Evolutionary conservation across 2,888 invertebrate species (phyloP), one percentile per base, ranked within the genome.

Genomic region (Drosophila crucigera): DNA sequence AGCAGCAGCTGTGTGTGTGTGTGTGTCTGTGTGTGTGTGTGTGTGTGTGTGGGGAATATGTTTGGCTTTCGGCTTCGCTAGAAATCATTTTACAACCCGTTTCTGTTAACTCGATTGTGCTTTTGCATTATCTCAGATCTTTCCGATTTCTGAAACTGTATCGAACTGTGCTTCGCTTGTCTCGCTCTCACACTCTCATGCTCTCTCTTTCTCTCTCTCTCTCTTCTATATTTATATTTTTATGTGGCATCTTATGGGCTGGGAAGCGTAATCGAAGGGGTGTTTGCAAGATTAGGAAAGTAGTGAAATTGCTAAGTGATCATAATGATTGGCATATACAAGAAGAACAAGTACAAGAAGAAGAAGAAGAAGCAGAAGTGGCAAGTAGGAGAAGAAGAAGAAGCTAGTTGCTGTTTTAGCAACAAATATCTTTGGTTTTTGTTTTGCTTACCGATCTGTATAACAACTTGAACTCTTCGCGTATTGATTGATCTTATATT

Each of bases 121-220:
- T 76, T 74, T 71, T 35, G 63, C 83, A 84, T 79, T 90, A 84
- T 84, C 84, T 75, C 4, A 59, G 72, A 90, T 85, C 85, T 84
- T 58, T 68, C 37, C 62, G 75, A 76, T 82, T 84, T 74, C 53
- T 68, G 47, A 68, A 73, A 73, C 43, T 55, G 14, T 60, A 69
- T 71, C 35, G 53, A 73, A 50, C 41, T 16, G 30, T 58, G 16
- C 43, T 19, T 19, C 22, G 28, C 3, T 2, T 41, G 11, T 56
- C 14, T 39, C 19, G 25, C 35, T 37, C 31, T 6, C 54, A 3
- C 28, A 28, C 28, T 9, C 31, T 31, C 9, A 0, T 9, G 5
- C 31, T 31, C 31, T 31, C 31, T 31, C 43, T 6, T 6, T 43
- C 43, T 22, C 7, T 22, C 14, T 7, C 14, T 22, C n/a, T 22